These are phyloP conservation scores for Yponomeuta sedellus DNA, from an alignment of 2,888 invertebrate genomes.

Conservation along the genomic window DNA sequence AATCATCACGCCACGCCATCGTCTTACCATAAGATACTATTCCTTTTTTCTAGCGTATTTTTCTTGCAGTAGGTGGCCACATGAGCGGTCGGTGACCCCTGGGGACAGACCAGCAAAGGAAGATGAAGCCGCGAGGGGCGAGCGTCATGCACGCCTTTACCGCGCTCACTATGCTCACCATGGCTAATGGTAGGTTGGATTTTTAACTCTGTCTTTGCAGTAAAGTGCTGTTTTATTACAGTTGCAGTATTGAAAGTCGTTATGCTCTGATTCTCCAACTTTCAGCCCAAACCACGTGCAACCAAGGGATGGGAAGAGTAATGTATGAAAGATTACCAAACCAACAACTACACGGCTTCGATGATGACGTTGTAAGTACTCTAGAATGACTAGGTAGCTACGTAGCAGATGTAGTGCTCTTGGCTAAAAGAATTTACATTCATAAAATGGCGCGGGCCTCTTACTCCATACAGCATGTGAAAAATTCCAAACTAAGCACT, in stretches of 20 bases:
- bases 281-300: slow-evolving; percentile 92
- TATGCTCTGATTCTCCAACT: slow-evolving; percentile 16
- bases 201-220: not conserved
- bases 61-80: slow-evolving; percentile 39
- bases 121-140: slow-evolving; percentile 74
- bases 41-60: slow-evolving; percentile 11
- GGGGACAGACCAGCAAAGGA: slow-evolving; percentile 33
- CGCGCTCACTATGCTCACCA: slow-evolving; percentile 87
- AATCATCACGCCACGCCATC: too few relatives aligned
- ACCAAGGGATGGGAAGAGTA: slow-evolving; percentile 90
- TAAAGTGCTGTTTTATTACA: too few relatives aligned
- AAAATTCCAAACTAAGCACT: not conserved
- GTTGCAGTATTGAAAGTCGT: too few relatives aligned
- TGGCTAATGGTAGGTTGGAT: slow-evolving; percentile 83
- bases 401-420: too few relatives aligned
- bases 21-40: not conserved
- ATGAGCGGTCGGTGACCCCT: slow-evolving; percentile 62
- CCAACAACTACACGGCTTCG: slow-evolving; percentile 91
- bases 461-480: too few relatives aligned
- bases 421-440: not conserved
- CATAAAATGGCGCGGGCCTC: not conserved
- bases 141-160: slow-evolving; percentile 90
- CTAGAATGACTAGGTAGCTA: not conserved
- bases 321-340: slow-evolving; percentile 93
- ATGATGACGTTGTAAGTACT: slow-evolving; percentile 87